These are phyloP conservation scores for Emys orbicularis DNA, from an alignment of 2,797 vertebrate species.

Conservation along the genomic window DNA sequence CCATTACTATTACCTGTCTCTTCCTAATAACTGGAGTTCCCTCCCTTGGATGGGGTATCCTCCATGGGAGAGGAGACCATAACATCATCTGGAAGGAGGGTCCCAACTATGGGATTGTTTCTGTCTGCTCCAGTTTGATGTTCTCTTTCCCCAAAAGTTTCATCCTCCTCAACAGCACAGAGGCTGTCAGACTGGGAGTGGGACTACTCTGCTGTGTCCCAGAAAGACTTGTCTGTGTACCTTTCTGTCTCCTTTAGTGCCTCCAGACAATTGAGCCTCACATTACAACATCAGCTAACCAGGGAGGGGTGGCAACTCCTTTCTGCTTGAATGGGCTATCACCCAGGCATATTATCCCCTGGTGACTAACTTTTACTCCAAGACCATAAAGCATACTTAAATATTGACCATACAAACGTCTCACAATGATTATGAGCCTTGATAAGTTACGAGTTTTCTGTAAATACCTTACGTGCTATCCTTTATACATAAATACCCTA, in stretches of 20 bases:
- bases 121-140: neutral
- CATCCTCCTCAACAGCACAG: neutral
- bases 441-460: neutral
- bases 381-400: neutral
- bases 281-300: neutral
- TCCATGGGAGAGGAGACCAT: neutral
- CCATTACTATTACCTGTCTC: neutral
- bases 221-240: neutral
- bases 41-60: neutral
- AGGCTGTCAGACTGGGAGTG: neutral
- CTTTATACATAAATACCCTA: neutral
- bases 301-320: too few relatives aligned
- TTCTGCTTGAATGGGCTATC: neutral
- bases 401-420: neutral
- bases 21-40: neutral
- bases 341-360: neutral
- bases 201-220: neutral
- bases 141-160: neutral
- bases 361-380: neutral
- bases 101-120: neutral
- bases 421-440: neutral
- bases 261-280: neutral
- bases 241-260: neutral
- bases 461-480: neutral
- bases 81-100: neutral